Conservation (phyloP, 2,113 vertebrate species). For the Symphodus melops region DNA sequence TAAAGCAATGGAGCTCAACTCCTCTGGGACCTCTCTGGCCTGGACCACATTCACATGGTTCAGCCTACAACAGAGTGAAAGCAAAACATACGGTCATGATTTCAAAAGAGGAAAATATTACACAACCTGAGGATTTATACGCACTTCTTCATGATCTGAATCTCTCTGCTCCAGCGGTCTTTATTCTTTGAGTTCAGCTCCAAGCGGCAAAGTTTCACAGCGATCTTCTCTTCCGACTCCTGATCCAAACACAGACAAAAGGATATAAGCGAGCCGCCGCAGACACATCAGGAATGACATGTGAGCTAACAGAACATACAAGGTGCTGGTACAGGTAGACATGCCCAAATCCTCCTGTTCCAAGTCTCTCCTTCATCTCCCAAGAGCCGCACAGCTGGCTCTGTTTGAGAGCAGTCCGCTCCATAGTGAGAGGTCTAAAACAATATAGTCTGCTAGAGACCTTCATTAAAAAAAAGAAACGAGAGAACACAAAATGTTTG, state of each 20-base stretch:
- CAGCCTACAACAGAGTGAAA: conserved; percentile 79
- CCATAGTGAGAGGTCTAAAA: conserved; percentile 75
- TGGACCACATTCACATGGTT: conserved; percentile 92
- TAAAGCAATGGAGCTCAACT: conserved; percentile 89
- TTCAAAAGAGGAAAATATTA: not conserved
- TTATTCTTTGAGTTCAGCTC: conserved; percentile 92
- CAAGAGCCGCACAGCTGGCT: conserved; percentile 87
- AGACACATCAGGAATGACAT: not conserved
- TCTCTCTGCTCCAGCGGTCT: conserved; percentile 95
- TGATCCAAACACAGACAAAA: conserved; percentile 55
- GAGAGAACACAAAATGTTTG: not conserved
- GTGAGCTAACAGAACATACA: conserved; percentile 76
- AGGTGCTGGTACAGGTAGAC: conserved; percentile 94
- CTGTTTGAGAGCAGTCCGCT: conserved; percentile 84
- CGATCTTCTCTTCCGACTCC: conserved; percentile 86
- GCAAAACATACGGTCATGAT: not conserved
- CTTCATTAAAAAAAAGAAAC: not conserved
- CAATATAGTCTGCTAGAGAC: not conserved
- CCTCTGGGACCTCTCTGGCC: conserved; percentile 93
- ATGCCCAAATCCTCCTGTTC: conserved; percentile 94
- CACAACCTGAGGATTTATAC: conserved; percentile 49
- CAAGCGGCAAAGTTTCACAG: conserved; percentile 94
- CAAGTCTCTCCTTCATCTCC: conserved; percentile 93
- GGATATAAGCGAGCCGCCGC: not conserved
- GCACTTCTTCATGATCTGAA: conserved; percentile 98